phyloP scores from a whole-genome alignment of 2,888 invertebrate genomes.

The Conomelus anceps region DNA sequence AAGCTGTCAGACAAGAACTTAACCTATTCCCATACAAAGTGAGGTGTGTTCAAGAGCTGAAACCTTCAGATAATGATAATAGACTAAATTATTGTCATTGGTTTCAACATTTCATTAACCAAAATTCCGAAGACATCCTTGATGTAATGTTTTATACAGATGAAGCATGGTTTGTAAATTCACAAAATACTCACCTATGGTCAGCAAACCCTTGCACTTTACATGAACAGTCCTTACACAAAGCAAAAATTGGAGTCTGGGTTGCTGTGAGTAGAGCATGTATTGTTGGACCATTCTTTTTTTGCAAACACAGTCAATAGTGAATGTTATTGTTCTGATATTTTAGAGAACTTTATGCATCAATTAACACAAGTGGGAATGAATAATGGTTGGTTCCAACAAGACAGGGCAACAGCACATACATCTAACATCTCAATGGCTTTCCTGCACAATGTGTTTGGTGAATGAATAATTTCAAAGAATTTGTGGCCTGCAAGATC shows the following conservation, averaged over 20 bases:
- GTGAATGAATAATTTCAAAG: background rate
- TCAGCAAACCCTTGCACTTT: background rate
- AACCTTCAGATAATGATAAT: too few species aligned
- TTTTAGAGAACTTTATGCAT: too few species aligned
- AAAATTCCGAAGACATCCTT: too few species aligned
- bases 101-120: background rate
- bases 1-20: slow-evolving; percentile 21
- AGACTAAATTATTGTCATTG: too few species aligned
- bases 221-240: background rate
- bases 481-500: background rate
- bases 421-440: too few species aligned
- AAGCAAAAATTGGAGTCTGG: slow-evolving; percentile 1
- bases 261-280: background rate
- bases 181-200: slow-evolving; percentile 4
- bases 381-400: too few species aligned
- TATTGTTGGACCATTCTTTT: background rate
- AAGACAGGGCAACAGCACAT: too few species aligned
- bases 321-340: too few species aligned
- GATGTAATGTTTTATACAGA: too few species aligned
- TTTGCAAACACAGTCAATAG: background rate
- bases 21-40: too few species aligned
- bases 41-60: too few species aligned
- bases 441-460: background rate
- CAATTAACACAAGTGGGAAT: background rate
- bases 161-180: background rate